phyloP scores from a whole-genome alignment of 2,113 vertebrate species.

The Bucco capensis region DNA sequence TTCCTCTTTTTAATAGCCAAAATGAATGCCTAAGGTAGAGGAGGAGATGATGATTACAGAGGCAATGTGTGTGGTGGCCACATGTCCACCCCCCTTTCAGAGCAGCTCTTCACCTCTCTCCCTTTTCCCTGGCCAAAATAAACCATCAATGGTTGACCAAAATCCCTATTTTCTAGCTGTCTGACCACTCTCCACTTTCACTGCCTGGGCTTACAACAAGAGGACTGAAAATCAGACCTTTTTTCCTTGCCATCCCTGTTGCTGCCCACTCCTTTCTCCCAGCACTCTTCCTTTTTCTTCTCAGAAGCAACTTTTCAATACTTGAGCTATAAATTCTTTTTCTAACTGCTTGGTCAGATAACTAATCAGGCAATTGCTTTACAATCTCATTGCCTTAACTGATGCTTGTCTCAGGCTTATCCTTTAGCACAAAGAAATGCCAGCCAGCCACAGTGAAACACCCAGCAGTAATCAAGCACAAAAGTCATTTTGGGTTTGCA shows the following conservation, averaged over 20 bases:
- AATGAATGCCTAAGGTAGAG: not conserved
- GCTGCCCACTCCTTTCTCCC: not conserved
- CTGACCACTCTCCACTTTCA: not conserved
- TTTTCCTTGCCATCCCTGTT: not conserved
- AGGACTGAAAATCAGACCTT: not conserved
- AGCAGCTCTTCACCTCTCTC: not conserved
- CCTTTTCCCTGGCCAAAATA: not conserved
- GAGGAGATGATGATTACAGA: not conserved
- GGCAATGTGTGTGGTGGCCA: accelerated
- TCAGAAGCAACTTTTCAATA: slow-evolving; percentile 16
- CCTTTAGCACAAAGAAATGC: slow-evolving; percentile 6
- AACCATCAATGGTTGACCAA: not conserved
- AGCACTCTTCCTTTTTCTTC: not conserved
- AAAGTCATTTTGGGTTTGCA: not conserved
- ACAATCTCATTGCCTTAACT: slow-evolving; percentile 36
- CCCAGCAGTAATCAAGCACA: not conserved
- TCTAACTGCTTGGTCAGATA: not conserved
- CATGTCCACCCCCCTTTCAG: too few species aligned
- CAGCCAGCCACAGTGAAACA: not conserved
- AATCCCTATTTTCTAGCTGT: not conserved
- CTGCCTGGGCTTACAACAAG: not conserved
- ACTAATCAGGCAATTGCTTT: slow-evolving; percentile 43
- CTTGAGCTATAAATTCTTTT: not conserved
- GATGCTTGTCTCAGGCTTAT: not conserved
- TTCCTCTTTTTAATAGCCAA: not conserved